phyloP scores from a whole-genome alignment of 2,113 vertebrate species.

The Pitta sordida region DNA sequence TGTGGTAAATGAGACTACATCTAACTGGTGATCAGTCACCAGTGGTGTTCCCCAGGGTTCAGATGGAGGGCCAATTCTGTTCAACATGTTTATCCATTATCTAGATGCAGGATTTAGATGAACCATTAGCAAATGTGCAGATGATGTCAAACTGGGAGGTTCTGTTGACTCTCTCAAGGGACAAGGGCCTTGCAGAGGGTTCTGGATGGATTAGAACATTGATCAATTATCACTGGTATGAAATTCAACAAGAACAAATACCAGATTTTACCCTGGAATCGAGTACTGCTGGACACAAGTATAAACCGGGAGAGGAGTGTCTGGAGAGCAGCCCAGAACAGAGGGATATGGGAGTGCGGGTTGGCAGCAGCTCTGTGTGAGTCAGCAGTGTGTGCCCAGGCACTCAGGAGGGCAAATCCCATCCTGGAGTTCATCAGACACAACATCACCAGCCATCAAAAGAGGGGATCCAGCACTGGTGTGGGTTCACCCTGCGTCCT shows the following conservation, averaged over 20 bases:
- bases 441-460: not conserved
- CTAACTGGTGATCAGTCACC: not conserved
- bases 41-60: not conserved
- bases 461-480: not conserved
- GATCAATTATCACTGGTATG: accelerated
- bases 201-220: not conserved
- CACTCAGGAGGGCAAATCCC: not conserved
- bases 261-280: not conserved
- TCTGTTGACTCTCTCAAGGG: accelerated
- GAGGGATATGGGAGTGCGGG: not conserved
- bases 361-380: not conserved
- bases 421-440: not conserved
- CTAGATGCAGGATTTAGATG: not conserved
- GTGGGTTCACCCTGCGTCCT: not conserved
- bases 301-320: not conserved
- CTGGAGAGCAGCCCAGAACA: not conserved
- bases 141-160: not conserved
- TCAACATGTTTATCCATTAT: not conserved
- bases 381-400: not conserved
- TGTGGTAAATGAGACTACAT: not conserved
- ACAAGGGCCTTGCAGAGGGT: not conserved
- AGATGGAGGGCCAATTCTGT: not conserved
- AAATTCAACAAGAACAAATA: not conserved
- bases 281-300: too few species aligned
- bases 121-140: too few species aligned